phyloP scores from a whole-genome alignment of 2,113 vertebrate genomes.

The Plectropomus leopardus region DNA sequence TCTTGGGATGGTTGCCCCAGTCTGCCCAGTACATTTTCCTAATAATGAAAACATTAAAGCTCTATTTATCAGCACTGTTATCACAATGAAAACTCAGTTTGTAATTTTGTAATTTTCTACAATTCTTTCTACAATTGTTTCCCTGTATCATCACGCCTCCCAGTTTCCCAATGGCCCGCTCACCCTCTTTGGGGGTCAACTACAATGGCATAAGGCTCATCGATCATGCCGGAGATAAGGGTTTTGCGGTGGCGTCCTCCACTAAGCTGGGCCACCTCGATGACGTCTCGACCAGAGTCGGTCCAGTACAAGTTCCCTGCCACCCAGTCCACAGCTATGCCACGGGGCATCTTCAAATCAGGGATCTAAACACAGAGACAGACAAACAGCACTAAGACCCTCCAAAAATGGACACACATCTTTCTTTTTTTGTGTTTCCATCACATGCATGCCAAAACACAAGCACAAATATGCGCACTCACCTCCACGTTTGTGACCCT shows the following conservation, averaged over 20 bases:
- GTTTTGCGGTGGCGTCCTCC: conserved; percentile 94
- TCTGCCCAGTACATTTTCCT: conserved; percentile 99
- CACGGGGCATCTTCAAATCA: conserved; percentile 94
- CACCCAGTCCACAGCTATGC: conserved; percentile 97
- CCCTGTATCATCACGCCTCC: too few relatives aligned
- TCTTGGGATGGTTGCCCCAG: conserved; percentile 98
- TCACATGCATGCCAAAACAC: neutral
- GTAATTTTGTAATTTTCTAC: neutral
- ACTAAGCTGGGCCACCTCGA: conserved; percentile 94
- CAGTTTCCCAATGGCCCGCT: conserved; percentile 1
- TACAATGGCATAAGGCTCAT: conserved; percentile 95
- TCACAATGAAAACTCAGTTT: neutral
- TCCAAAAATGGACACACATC: neutral
- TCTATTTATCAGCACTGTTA: neutral
- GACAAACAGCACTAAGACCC: neutral
- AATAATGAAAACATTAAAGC: conserved; percentile 11
- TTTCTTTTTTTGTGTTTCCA: neutral
- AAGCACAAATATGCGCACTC: conserved; percentile 11
- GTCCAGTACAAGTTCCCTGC: conserved; percentile 98
- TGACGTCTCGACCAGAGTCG: conserved; percentile 93
- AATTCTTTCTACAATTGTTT: too few relatives aligned
- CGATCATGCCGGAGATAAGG: conserved; percentile 96
- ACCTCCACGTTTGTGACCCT: conserved; percentile 93
- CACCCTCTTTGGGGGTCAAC: conserved; percentile 94
- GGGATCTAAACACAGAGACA: conserved; percentile 87